phyloP scores from a whole-genome alignment of 1,140 invertebrate species.

The Rhagoletis pomonella region DNA sequence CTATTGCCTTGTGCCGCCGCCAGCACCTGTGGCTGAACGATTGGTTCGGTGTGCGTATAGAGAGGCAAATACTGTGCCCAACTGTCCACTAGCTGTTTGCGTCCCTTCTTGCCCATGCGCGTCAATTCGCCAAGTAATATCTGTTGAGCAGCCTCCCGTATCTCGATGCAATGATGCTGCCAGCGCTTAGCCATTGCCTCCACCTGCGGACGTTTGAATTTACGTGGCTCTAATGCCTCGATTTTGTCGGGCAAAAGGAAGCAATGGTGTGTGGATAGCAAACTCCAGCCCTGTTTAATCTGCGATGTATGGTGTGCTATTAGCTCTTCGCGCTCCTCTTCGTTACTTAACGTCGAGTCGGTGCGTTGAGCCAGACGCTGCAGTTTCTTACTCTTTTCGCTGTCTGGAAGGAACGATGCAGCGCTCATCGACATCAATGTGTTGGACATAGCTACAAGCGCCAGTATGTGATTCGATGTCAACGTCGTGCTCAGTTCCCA shows the following conservation, averaged over 20 bases:
- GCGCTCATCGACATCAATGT: slow-evolving; percentile 99
- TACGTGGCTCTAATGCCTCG: slow-evolving; percentile 81
- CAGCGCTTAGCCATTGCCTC: slow-evolving; percentile 97
- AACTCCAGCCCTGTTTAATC: slow-evolving; percentile 97
- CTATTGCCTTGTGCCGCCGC: slow-evolving; percentile 73
- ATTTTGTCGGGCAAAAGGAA: slow-evolving; percentile 95
- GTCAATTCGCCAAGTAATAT: slow-evolving; percentile 94
- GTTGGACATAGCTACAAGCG: slow-evolving; percentile 95
- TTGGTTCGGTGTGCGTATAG: slow-evolving; percentile 85
- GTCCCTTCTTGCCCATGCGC: slow-evolving; percentile 91
- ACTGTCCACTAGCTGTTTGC: slow-evolving; percentile 92
- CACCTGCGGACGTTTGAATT: slow-evolving; percentile 94
- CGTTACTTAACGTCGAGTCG: slow-evolving; percentile 75
- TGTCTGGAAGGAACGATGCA: slow-evolving; percentile 92
- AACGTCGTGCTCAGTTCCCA: slow-evolving; percentile 97
- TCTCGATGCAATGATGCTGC: slow-evolving; percentile 99
- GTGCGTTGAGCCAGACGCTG: slow-evolving; percentile 77
- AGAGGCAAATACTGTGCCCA: slow-evolving; percentile 96
- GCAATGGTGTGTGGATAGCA: slow-evolving; percentile 96
- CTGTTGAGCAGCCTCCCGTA: slow-evolving; percentile 96
- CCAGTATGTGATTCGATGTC: slow-evolving; percentile 96
- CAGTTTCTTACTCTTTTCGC: slow-evolving; percentile 85
- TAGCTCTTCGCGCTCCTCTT: slow-evolving; percentile 87
- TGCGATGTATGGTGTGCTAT: slow-evolving; percentile 90
- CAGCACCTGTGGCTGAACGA: slow-evolving; percentile 76